Conservation (phyloP, 2,797 vertebrate genomes). For the Sitta carolinensis region DNA sequence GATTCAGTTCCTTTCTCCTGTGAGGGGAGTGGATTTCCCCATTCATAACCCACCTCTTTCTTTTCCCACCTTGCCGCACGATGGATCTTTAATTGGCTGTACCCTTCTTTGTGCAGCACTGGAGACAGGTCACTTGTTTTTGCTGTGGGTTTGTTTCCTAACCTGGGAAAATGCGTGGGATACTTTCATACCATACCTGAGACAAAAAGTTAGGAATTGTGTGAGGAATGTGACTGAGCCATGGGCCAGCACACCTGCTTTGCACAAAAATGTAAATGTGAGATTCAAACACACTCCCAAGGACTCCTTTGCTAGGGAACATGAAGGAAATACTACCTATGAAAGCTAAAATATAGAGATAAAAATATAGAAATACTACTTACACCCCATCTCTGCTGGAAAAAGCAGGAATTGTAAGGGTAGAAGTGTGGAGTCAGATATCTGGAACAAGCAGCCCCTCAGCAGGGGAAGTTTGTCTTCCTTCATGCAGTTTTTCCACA, state of each 20-base stretch:
- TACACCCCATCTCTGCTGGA: neutral
- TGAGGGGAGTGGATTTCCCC: neutral
- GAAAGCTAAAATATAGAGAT: neutral
- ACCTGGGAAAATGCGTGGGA: neutral
- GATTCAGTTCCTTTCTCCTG: neutral
- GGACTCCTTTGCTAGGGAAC: neutral
- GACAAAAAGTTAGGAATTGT: neutral
- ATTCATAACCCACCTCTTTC: neutral
- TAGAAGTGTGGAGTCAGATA: neutral
- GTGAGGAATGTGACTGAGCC: neutral
- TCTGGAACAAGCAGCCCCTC: neutral
- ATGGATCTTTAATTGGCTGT: neutral
- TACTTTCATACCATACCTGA: neutral
- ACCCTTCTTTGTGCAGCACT: neutral
- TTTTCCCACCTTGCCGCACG: neutral
- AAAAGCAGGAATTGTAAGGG: neutral
- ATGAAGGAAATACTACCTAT: neutral
- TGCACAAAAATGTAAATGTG: neutral
- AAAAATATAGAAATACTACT: neutral
- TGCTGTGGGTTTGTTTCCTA: neutral
- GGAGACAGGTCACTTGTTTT: neutral
- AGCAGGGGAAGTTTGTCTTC: neutral
- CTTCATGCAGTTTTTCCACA: neutral
- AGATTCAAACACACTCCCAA: neutral
- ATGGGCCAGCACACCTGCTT: neutral